Evolutionary conservation across 64 coral and sea anemone species (phyloP).

Genomic region (Montipora foliosa): DNA sequence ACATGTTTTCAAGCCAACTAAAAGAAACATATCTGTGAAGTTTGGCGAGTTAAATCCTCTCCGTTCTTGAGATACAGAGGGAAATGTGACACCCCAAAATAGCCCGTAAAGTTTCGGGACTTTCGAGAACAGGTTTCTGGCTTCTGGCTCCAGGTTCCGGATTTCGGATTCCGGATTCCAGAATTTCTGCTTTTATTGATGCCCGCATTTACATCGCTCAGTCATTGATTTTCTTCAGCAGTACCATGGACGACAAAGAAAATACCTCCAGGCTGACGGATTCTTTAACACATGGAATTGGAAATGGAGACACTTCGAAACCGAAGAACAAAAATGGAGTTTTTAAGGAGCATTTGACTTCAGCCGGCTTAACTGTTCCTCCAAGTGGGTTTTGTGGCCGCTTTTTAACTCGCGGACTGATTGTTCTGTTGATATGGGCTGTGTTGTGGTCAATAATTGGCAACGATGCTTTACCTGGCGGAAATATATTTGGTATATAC

Average conservation of each 20-base stretch:
- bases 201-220: too few species aligned
- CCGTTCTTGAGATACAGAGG: too few species aligned
- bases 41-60: too few species aligned
- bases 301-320: neutral
- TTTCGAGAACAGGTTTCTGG: too few species aligned
- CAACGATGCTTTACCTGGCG: conserved; percentile 77
- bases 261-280: neutral
- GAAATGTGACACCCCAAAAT: too few species aligned
- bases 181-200: too few species aligned
- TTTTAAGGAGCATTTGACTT: neutral
- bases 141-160: too few species aligned
- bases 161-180: too few species aligned
- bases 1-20: too few species aligned
- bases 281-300: neutral
- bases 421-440: conserved; percentile 68
- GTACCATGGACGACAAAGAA: neutral
- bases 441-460: conserved; percentile 79
- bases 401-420: conserved; percentile 55
- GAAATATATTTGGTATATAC: conserved; percentile 94
- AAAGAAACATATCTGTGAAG: too few species aligned
- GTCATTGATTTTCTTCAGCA: neutral
- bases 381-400: conserved; percentile 49
- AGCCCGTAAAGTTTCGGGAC: too few species aligned
- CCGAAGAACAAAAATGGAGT: neutral
- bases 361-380: conserved; percentile 34